Evolutionary conservation across 2,113 vertebrate genomes (phyloP).

Genomic region (Lepidothrix coronata): DNA sequence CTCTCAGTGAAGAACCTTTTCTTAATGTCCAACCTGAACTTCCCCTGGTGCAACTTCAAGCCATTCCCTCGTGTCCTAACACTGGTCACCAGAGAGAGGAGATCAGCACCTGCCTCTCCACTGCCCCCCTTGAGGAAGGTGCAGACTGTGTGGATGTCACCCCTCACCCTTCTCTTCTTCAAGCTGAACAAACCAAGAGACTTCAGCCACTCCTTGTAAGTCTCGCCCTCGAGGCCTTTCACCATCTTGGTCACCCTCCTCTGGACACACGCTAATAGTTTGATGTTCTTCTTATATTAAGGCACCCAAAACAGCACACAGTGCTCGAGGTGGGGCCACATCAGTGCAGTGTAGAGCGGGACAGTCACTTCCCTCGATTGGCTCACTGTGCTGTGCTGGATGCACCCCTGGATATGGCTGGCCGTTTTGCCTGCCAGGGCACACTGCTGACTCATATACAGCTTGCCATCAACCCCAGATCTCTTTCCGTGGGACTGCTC

Average conservation of each 20-base stretch:
- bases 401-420: background rate
- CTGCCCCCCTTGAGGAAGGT: background rate
- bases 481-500: background rate
- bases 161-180: background rate
- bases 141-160: background rate
- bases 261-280: background rate
- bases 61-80: background rate
- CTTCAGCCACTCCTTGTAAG: fast-evolving
- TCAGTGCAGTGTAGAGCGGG: background rate
- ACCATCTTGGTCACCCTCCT: background rate
- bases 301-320: background rate
- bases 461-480: background rate
- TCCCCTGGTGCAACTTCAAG: background rate
- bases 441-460: background rate
- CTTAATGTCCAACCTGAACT: background rate
- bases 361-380: fast-evolving
- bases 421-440: background rate
- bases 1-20: background rate
- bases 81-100: background rate
- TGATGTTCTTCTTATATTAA: background rate
- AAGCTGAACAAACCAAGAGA: background rate
- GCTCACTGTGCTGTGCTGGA: background rate
- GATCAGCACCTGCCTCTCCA: background rate
- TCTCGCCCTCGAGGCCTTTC: background rate
- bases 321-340: background rate